These are phyloP conservation scores for Steinernema scapterisci DNA, from an alignment of 2,888 invertebrate species.

Conservation along the genomic window DNA sequence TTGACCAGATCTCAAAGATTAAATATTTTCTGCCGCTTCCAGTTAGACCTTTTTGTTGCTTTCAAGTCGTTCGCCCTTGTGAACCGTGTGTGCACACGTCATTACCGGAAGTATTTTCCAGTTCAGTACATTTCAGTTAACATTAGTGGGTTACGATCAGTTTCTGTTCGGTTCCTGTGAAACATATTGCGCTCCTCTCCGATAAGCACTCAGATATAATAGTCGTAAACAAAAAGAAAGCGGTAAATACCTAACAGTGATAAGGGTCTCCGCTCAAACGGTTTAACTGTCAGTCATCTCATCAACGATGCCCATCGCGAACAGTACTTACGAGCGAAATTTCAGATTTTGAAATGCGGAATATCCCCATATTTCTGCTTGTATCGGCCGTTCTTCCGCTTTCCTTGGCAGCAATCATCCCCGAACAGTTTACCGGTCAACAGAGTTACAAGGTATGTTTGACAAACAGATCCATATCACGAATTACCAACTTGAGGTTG, in stretches of 20 bases:
- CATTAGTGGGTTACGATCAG: no score
- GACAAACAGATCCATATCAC: not conserved
- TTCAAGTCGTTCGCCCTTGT: no score
- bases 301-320: not conserved
- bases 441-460: conserved; percentile 52
- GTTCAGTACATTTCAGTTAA: no score
- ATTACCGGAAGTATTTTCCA: no score
- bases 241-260: not conserved
- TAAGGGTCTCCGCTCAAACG: not conserved
- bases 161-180: no score
- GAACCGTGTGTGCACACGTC: no score
- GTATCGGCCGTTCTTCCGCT: not conserved
- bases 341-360: not conserved
- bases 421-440: conserved; percentile 49
- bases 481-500: conserved; percentile 34
- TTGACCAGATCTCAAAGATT: no score
- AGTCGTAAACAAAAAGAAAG: conserved; percentile 17
- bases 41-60: no score
- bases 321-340: not conserved
- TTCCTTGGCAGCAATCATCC: conserved; percentile 31
- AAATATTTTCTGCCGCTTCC: no score
- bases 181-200: no score
- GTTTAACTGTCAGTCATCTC: not conserved
- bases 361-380: not conserved
- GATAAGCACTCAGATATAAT: not conserved